A percentile compares a stretch with the other conserved stretches of the same genome.
phyloP scores from a whole-genome alignment of 2,797 vertebrate species.

The Lerista edwardsae region DNA sequence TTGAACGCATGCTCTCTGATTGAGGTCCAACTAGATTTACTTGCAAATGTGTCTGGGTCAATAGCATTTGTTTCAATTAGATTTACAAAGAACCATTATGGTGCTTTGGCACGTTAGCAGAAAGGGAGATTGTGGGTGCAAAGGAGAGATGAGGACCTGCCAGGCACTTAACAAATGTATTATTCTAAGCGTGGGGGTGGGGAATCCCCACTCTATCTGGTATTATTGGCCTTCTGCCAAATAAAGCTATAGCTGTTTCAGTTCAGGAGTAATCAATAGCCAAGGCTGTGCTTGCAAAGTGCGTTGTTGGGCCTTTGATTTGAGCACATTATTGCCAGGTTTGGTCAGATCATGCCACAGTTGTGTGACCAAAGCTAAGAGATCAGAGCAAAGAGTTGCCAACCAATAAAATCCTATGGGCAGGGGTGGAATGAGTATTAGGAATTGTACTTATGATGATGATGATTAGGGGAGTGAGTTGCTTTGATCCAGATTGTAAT shows the following conservation, averaged over 20 bases:
- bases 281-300: conserved; percentile 30
- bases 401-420: no score
- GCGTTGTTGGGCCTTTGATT: not conserved
- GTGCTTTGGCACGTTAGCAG: conserved; percentile 60
- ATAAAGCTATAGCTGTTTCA: conserved; percentile 34
- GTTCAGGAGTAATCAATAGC: conserved; percentile 52
- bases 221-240: conserved; percentile 41
- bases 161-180: conserved; percentile 62
- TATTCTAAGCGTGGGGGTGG: not conserved
- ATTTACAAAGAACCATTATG: conserved; percentile 71
- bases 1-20: conserved; percentile 67
- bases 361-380: no score
- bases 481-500: no score
- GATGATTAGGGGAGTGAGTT: no score
- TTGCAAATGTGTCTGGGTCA: conserved; percentile 72
- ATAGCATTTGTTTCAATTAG: conserved; percentile 78
- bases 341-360: conserved; percentile 11
- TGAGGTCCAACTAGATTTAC: conserved; percentile 68
- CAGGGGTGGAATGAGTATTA: no score
- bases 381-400: no score
- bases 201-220: conserved; percentile 1
- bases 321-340: conserved; percentile 12
- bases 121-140: conserved; percentile 36
- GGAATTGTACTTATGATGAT: no score
- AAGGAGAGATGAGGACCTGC: conserved; percentile 26